Evolutionary conservation across 2,113 vertebrate species (phyloP).

Genomic region (Ictidomys tridecemlineatus): DNA sequence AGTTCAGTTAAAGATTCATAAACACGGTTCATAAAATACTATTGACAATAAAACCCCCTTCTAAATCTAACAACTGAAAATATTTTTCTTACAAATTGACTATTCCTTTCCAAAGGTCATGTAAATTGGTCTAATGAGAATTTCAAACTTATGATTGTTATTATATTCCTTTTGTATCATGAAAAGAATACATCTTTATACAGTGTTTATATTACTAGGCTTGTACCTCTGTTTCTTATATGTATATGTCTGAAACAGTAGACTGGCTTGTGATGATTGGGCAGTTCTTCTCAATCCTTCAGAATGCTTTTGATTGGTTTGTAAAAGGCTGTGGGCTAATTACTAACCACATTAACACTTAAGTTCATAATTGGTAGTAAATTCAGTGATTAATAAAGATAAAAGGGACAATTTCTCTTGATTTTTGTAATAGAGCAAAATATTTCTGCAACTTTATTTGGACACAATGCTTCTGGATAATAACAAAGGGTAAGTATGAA

Average conservation of each 20-base stretch:
- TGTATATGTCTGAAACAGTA: slow-evolving; percentile 14
- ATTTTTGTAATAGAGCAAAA: not conserved
- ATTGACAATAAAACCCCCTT: not conserved
- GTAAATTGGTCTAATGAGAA: not conserved
- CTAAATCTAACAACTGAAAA: not conserved
- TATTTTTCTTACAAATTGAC: not conserved
- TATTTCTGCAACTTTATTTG: not conserved
- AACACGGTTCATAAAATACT: not conserved
- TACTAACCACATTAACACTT: not conserved
- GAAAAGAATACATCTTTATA: not conserved
- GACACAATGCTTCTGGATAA: not conserved
- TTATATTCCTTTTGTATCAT: not conserved
- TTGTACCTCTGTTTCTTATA: not conserved
- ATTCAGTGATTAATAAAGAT: not conserved
- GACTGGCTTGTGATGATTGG: not conserved
- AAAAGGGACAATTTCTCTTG: not conserved
- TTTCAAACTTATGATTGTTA: not conserved
- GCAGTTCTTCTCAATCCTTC: not conserved
- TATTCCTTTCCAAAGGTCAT: not conserved
- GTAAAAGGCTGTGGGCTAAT: not conserved
- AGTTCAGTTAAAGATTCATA: slow-evolving; percentile 37
- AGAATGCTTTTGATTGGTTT: not conserved
- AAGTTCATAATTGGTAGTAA: not conserved
- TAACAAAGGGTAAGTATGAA: not conserved
- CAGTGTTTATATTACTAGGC: not conserved